Evolutionary conservation across 2,797 vertebrate genomes (phyloP).

Genomic region (Bovichtus diacanthus): DNA sequence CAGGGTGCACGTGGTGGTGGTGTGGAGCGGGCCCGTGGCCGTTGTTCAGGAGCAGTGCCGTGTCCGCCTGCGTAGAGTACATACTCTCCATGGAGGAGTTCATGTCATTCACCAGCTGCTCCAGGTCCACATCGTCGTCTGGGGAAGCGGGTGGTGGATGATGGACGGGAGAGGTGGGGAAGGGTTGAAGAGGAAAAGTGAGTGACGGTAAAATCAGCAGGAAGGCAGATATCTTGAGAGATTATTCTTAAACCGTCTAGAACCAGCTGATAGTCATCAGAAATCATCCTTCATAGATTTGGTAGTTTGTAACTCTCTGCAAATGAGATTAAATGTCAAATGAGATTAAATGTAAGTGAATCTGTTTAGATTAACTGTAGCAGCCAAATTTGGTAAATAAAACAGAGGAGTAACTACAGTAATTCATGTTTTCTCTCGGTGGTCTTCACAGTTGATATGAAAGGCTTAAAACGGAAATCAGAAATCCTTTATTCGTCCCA

Average conservation of each 20-base stretch:
- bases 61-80: constrained; percentile 89
- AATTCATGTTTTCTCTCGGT: neutral
- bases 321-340: no score
- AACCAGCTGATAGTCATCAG: constrained; percentile 18
- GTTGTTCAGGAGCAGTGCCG: constrained; percentile 89
- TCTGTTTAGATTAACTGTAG: neutral
- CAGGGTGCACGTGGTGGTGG: constrained; percentile 48
- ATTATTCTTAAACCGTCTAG: constrained; percentile 2
- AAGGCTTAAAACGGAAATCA: neutral
- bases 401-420: neutral
- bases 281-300: neutral
- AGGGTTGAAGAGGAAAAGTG: neutral
- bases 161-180: neutral
- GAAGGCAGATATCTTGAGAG: constrained; percentile 7
- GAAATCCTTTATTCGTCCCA: no score
- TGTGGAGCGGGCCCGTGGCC: constrained; percentile 61
- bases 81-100: constrained; percentile 93
- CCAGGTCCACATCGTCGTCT: constrained; percentile 96
- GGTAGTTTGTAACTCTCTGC: no score
- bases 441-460: neutral
- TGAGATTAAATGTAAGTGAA: neutral
- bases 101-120: constrained; percentile 96
- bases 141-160: constrained; percentile 25
- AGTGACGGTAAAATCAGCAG: constrained; percentile 7
- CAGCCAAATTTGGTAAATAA: neutral